Base-by-base conservation (phyloP, 2,113 vertebrate genomes). In the Furnarius figulus region DNA sequence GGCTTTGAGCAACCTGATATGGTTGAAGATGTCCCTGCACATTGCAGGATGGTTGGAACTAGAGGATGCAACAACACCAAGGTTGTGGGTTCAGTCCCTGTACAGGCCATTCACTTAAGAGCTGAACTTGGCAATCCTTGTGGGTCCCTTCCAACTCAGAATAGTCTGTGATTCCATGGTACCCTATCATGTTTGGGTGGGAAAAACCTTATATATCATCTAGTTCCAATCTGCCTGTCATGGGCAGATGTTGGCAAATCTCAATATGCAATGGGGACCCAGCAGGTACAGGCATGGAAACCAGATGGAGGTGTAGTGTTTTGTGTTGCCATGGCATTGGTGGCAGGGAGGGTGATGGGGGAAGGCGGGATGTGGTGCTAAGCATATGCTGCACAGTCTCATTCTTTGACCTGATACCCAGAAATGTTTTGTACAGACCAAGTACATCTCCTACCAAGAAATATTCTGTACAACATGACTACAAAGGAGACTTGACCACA, bases 311-410 rank as follows among this genome's bases (percentile, higher is more conserved):
- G 10, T 53, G 16, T 68, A 61, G 24, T 53, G 46, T 24, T 40
- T 82, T 40, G 28, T 53, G n/a, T 22, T 53, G 47, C 46, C 20
- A 46, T 6, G 17, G 21, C 11, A 40, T 8, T 63, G 37, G 27
- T 24, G 19, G 11, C 3, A 1, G 6, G 11, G 14, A 42, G 7
- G 9, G 46, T 20, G 19, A 21, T 2, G 20, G 6, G 14, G 9
- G 13, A 42, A 7, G 58, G 58, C 1, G 1, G 3, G 33, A 40
- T 15, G 30, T 13, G 25, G 47, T 53, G 25, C 8, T 5, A 89
- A 21, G 21, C 15, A 14, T 47, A 61, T n/a, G 30, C n/a, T 68
- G 30, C 20, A 61, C 0, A 1, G 24, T 53, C n/a, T 25, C 28
- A 6, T 40, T 68, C 71, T 55, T 89, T 56, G 59, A 10, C 11